Conservation (phyloP, 2,113 vertebrate genomes). For the Abramis brama region DNA sequence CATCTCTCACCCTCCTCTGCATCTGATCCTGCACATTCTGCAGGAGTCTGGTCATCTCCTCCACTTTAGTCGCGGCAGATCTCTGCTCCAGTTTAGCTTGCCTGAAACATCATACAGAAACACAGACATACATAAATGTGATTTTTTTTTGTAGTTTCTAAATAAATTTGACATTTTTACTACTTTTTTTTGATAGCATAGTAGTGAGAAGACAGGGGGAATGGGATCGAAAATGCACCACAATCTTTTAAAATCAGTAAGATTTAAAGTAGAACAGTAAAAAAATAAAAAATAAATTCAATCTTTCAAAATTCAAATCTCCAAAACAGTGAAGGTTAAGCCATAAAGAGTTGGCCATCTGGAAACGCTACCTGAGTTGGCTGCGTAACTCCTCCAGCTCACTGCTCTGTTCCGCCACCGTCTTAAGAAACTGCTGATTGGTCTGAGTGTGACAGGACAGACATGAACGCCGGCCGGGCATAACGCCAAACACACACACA, state of each 20-base stretch:
- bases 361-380: conserved; percentile 82
- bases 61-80: conserved; percentile 80
- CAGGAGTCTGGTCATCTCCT: conserved; percentile 82
- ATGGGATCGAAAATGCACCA: not conserved
- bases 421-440: conserved; percentile 87
- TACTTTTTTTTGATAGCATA: not conserved
- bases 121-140: not conserved
- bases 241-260: not conserved
- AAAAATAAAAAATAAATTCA: not conserved
- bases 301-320: not conserved
- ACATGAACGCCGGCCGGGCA: conserved; percentile 66
- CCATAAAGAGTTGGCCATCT: not conserved
- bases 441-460: conserved; percentile 80
- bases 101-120: conserved; percentile 67
- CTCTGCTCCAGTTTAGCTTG: conserved; percentile 84
- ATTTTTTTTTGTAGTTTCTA: not conserved
- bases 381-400: conserved; percentile 83
- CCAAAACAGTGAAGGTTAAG: not conserved
- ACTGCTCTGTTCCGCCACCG: conserved; percentile 81
- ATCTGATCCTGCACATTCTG: conserved; percentile 82
- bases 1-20: conserved; percentile 79
- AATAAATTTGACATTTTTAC: not conserved
- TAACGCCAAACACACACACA: conserved; percentile 44
- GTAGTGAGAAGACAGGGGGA: too few species aligned
- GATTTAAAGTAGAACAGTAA: not conserved